Conservation (phyloP, 2,113 vertebrate species). For the Cisticola juncidis region DNA sequence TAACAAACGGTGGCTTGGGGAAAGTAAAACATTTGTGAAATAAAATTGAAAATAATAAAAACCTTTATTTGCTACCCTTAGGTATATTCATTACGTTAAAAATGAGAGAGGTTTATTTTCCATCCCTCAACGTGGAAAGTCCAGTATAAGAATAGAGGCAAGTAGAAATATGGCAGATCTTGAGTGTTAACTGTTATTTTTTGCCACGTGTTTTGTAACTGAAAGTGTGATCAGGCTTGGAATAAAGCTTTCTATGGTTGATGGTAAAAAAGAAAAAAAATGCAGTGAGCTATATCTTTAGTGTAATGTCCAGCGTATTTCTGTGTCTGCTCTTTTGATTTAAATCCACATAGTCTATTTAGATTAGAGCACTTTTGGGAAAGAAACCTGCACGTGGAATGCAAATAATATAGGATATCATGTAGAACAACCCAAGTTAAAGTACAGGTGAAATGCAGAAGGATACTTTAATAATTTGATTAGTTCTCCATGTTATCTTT, state of each 20-base stretch:
- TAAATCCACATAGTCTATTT: not conserved
- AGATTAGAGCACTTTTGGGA: not conserved
- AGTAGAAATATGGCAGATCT: slow-evolving; percentile 65
- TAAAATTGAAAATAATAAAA: slow-evolving; percentile 45
- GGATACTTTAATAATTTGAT: not conserved
- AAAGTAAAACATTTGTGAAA: slow-evolving; percentile 42
- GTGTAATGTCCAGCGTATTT: not conserved
- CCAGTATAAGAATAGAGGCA: slow-evolving; percentile 57
- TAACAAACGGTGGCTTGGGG: slow-evolving; percentile 17
- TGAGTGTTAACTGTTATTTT: slow-evolving; percentile 68
- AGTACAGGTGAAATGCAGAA: not conserved
- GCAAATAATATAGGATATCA: not conserved
- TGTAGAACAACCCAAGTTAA: not conserved
- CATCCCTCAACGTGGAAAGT: slow-evolving; percentile 25
- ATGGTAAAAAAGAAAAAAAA: slow-evolving; percentile 27
- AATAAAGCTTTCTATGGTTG: slow-evolving; percentile 76
- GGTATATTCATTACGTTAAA: slow-evolving; percentile 51
- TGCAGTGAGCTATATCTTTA: not conserved
- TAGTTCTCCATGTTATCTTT: not conserved
- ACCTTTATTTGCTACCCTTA: slow-evolving; percentile 59
- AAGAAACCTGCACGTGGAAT: not conserved
- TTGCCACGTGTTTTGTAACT: slow-evolving; percentile 69
- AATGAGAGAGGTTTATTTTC: slow-evolving; percentile 36
- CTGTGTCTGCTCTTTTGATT: not conserved
- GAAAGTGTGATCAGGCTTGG: slow-evolving; percentile 70